These are phyloP conservation scores for Ancistrus triradiatus DNA, from an alignment of 2,113 vertebrate genomes.

Conservation along the genomic window DNA sequence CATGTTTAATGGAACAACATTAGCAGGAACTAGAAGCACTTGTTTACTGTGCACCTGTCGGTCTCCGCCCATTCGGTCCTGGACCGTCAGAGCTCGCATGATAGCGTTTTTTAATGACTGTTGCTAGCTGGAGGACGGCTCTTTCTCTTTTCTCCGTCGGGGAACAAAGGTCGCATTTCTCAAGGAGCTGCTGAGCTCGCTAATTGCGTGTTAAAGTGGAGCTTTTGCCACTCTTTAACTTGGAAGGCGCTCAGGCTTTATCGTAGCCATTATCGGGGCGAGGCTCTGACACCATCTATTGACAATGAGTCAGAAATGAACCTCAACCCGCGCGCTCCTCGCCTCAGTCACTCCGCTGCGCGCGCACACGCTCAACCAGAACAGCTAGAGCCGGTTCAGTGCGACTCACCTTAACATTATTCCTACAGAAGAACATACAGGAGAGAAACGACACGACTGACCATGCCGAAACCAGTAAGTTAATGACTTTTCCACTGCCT, in stretches of 20 bases:
- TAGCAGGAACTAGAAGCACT: slow-evolving; percentile 15
- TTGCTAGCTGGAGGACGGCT: neutral
- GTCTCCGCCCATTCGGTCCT: slow-evolving; percentile 27
- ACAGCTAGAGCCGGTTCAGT: slow-evolving; percentile 7
- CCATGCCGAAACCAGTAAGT: slow-evolving; percentile 85
- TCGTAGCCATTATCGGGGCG: slow-evolving; percentile 45
- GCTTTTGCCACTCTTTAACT: slow-evolving; percentile 42
- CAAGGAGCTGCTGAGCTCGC: slow-evolving; percentile 50
- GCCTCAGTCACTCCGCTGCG: slow-evolving; percentile 11
- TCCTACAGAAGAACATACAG: slow-evolving; percentile 1
- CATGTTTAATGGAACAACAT: slow-evolving; percentile 1
- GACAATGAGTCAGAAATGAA: slow-evolving; percentile 51
- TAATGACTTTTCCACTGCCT: neutral
- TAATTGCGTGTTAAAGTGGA: slow-evolving; percentile 52
- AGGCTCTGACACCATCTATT: slow-evolving; percentile 49
- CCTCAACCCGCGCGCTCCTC: slow-evolving; percentile 16
- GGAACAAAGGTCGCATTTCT: slow-evolving; percentile 61
- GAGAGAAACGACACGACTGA: slow-evolving; percentile 54
- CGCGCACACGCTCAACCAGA: slow-evolving; percentile 7
- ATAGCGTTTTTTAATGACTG: slow-evolving; percentile 4
- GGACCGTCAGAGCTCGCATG: neutral
- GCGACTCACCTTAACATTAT: neutral
- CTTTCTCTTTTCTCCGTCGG: slow-evolving; percentile 4
- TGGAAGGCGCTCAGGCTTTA: slow-evolving; percentile 32
- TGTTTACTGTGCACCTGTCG: slow-evolving; percentile 19